Evolutionary conservation across 2,888 invertebrate genomes (phyloP).

Genomic region (Lasioglossum villosulum): DNA sequence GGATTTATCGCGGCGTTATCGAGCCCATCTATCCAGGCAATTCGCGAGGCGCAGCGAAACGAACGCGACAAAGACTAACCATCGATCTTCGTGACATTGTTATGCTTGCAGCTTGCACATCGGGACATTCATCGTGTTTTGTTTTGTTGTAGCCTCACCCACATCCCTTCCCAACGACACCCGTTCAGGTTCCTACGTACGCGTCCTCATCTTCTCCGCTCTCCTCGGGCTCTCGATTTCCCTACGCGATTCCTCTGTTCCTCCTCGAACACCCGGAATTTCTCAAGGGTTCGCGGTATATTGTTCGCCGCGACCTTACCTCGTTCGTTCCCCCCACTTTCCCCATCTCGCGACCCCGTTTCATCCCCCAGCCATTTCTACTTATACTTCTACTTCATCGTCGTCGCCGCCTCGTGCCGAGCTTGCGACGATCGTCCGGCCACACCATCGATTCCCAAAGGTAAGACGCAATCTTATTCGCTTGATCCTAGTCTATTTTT

Average conservation of each 20-base stretch:
- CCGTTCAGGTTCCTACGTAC: constrained; percentile 68
- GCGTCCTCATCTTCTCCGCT: constrained; percentile 68
- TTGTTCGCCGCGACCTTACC: constrained; percentile 42
- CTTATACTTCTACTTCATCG: constrained; percentile 59
- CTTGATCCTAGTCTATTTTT: not conserved
- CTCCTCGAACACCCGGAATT: constrained; percentile 38
- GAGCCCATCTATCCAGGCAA: constrained; percentile 58
- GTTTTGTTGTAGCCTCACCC: constrained; percentile 83
- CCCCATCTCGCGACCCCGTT: constrained; percentile 41
- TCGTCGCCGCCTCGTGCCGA: constrained; percentile 66
- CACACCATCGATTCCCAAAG: constrained; percentile 65
- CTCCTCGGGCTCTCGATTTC: constrained; percentile 63
- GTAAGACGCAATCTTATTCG: constrained; percentile 60
- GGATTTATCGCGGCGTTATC: constrained; percentile 46
- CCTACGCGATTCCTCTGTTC: constrained; percentile 44
- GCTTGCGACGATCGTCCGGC: constrained; percentile 61
- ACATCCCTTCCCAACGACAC: constrained; percentile 58
- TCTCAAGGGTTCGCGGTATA: constrained; percentile 47
- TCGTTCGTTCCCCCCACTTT: constrained; percentile 39
- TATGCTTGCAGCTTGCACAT: constrained; percentile 83
- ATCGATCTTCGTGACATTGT: constrained; percentile 70
- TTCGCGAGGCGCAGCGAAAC: constrained; percentile 38
- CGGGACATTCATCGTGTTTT: constrained; percentile 84
- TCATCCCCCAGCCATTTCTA: constrained; percentile 44
- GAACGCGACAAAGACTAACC: constrained; percentile 69